Evolutionary conservation across 2,797 vertebrate genomes (phyloP).

Genomic region (Discoglossus pictus): DNA sequence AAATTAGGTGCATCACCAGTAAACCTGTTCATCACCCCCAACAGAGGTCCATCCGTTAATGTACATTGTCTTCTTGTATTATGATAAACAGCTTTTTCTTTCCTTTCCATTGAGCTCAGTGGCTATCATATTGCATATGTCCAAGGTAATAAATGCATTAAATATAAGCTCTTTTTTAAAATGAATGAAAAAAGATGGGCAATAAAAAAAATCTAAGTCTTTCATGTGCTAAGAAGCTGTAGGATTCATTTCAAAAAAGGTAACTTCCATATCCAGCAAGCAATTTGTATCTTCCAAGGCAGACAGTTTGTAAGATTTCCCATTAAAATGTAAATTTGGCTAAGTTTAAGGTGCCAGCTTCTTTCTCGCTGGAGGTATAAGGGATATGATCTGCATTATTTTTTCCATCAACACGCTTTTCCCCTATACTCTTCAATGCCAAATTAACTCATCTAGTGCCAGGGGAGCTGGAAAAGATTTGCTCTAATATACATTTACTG

Average conservation of each 20-base stretch:
- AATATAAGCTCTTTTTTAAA: too few species aligned
- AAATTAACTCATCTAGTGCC: conserved; percentile 18
- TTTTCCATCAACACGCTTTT: conserved; percentile 14
- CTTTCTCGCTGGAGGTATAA: conserved; percentile 30
- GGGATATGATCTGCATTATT: conserved; percentile 33
- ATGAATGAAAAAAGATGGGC: neutral
- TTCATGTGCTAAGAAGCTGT: conserved; percentile 48
- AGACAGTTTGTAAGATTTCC: conserved; percentile 51
- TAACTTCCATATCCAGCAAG: conserved; percentile 49
- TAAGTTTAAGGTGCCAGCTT: conserved; percentile 38
- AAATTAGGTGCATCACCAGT: too few species aligned
- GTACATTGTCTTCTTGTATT: too few species aligned
- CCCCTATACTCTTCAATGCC: neutral
- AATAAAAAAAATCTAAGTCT: conserved; percentile 31
- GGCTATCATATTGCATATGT: too few species aligned
- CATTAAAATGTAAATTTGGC: conserved; percentile 52
- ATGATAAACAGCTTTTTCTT: too few species aligned
- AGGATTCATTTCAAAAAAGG: conserved; percentile 48
- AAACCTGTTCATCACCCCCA: too few species aligned
- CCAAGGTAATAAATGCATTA: too few species aligned
- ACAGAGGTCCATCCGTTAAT: too few species aligned
- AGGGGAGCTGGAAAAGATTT: neutral
- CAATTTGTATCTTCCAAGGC: conserved; percentile 48
- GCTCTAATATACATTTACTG: neutral
- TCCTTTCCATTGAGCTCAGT: too few species aligned